Base-by-base conservation (phyloP, 2,888 invertebrate species). In the Hemithea aestivaria region DNA sequence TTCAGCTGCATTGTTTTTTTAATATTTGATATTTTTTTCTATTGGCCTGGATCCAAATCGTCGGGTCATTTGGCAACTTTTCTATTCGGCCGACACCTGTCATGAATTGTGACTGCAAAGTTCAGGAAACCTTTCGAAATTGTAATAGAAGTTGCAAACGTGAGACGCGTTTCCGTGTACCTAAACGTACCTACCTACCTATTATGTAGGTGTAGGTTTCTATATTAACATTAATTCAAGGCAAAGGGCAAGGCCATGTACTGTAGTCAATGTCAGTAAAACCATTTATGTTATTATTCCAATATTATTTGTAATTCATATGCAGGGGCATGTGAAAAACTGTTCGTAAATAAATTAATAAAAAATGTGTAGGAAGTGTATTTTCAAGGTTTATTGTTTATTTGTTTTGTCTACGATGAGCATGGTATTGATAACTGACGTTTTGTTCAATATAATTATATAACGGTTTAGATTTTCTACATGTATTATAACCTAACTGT, bases 61-160 rank as follows among this genome's bases (percentile, higher is more conserved):
- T 66, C 55, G 54, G 66, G 69, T 73, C 60, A 73, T 80, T 83
- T 83, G 84, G 80, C 83, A 79, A 70, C 59, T 61, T 66, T 66
- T 70, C 62, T 61, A 55, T 60, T 52, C 58, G 48, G 52, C 51
- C 51, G 66, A 64, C 82, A 83, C 81, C 83, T 83, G 81, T 74
- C 75, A 66, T 58, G 62, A 55, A 58, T 63, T 63, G 61, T 51
- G 65, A 66, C 60, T 64, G 52, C 47, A 53, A 62, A 67, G 67
- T 67, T 66, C 65, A 61, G 58, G 50, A 57, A 49, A 46, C 35
- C 29, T 51, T 40, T 26, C 23, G n/a, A 8, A 20, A 27, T 26
- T 30, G 25, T 24, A 20, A 6, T 10, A 9, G 35, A 32, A 35
- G 21, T 27, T 33, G 36, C 30, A 30, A 20, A 37, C 33, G 16